phyloP scores from a whole-genome alignment of 2,113 vertebrate species.

The Corydoras maculifer region DNA sequence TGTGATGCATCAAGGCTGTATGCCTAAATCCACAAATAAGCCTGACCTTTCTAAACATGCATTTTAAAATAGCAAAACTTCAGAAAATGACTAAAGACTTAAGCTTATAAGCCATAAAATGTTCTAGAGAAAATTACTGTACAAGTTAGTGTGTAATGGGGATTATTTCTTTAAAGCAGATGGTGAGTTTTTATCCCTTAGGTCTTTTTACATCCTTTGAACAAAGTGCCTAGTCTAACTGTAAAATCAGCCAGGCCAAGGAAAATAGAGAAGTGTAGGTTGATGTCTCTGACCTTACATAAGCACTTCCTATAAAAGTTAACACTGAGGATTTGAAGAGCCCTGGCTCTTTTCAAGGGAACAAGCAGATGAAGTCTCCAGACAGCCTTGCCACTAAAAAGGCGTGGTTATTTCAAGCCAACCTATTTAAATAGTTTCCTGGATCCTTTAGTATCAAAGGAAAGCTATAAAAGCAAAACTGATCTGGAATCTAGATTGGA shows the following conservation, averaged over 20 bases:
- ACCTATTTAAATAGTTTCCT: constrained; percentile 49
- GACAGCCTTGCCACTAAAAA: constrained; percentile 46
- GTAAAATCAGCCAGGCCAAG: constrained; percentile 36
- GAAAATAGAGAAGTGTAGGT: constrained; percentile 54
- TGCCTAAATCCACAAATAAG: constrained; percentile 7
- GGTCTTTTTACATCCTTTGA: constrained; percentile 27
- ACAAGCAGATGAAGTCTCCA: constrained; percentile 57
- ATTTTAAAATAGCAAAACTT: background rate
- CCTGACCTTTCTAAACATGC: constrained; percentile 1
- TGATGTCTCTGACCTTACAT: constrained; percentile 64
- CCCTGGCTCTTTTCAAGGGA: constrained; percentile 53
- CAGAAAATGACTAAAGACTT: background rate
- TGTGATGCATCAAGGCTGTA: constrained; percentile 38
- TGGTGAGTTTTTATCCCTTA: background rate
- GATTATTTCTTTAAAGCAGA: constrained; percentile 17
- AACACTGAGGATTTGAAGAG: constrained; percentile 55
- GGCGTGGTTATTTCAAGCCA: constrained; percentile 49
- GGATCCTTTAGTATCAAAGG: constrained; percentile 58
- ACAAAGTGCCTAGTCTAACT: constrained; percentile 50
- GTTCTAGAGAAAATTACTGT: too few species aligned
- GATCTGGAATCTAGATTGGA: constrained; percentile 67
- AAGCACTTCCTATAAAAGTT: constrained; percentile 69
- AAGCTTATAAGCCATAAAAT: too few species aligned
- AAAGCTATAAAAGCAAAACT: constrained; percentile 51
- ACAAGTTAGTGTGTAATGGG: constrained; percentile 31